Conservation (phyloP, 2,797 vertebrate genomes). For the Babyrousa celebensis region DNA sequence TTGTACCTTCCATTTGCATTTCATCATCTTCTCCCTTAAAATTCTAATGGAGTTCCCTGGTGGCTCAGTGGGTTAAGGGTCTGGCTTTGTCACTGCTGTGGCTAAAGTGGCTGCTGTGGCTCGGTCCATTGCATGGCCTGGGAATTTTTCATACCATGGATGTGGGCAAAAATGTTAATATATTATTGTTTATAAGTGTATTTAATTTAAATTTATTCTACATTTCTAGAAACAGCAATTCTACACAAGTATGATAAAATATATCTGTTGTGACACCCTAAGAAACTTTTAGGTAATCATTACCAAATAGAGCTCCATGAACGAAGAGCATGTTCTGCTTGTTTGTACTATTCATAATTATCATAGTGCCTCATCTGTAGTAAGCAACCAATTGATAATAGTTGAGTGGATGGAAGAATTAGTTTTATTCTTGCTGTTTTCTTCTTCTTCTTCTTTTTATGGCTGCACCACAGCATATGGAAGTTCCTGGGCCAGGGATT, state of each 20-base stretch:
- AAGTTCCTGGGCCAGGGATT: too few species aligned
- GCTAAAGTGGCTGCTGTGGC: too few species aligned
- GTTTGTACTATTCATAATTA: background rate
- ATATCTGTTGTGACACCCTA: background rate
- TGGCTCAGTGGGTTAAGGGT: too few species aligned
- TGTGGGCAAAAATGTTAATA: background rate
- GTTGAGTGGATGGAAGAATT: background rate
- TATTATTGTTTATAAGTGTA: conserved; percentile 42
- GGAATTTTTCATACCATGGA: too few species aligned
- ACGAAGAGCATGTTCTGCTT: background rate
- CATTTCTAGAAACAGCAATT: background rate
- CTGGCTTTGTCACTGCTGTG: too few species aligned
- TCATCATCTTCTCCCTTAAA: background rate
- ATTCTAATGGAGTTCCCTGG: background rate
- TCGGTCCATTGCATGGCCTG: too few species aligned
- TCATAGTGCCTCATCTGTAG: background rate
- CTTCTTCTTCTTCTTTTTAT: too few species aligned
- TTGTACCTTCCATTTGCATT: background rate
- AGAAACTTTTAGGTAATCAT: conserved; percentile 10
- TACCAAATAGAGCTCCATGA: conserved; percentile 22
- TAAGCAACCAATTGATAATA: background rate
- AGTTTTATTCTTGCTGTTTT: background rate
- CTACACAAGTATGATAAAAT: background rate
- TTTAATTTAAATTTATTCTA: background rate
- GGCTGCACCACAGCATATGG: too few species aligned